These are phyloP conservation scores for Emydura subglobosa DNA, from an alignment of 2,113 vertebrate species.

Conservation along the genomic window DNA sequence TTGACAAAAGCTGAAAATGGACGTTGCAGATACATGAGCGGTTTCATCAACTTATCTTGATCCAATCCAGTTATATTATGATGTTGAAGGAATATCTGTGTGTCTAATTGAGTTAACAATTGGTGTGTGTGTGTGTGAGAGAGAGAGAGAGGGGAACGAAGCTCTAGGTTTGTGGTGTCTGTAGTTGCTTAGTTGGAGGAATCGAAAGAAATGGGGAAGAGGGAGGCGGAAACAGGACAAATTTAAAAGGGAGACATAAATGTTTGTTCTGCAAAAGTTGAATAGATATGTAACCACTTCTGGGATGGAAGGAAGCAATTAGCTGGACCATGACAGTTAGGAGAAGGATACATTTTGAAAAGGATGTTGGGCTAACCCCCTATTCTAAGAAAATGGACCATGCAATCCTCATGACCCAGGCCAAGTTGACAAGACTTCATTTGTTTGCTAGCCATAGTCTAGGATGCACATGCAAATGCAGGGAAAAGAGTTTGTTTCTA, in stretches of 20 bases:
- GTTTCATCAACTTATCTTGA: too few relatives aligned
- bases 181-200: background rate
- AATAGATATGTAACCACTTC: background rate
- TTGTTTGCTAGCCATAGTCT: background rate
- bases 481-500: background rate
- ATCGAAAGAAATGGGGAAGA: background rate
- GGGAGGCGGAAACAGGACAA: background rate
- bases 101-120: too few relatives aligned
- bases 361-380: background rate
- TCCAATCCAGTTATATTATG: background rate
- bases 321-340: background rate
- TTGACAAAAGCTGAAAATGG: background rate
- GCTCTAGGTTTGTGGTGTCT: background rate
- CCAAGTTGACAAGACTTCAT: background rate
- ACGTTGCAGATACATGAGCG: background rate
- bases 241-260: background rate
- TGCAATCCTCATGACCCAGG: background rate
- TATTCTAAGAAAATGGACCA: background rate
- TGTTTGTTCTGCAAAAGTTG: background rate
- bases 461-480: slow-evolving; percentile 10
- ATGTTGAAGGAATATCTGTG: background rate
- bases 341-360: background rate
- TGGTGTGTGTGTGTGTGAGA: background rate
- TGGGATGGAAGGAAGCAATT: background rate
- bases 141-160: background rate